Percentiles rank a stretch among this genome's conserved stretches.
phyloP scores from a whole-genome alignment of 2,113 vertebrate species.

The Hypocryptadius cinnamomeus region DNA sequence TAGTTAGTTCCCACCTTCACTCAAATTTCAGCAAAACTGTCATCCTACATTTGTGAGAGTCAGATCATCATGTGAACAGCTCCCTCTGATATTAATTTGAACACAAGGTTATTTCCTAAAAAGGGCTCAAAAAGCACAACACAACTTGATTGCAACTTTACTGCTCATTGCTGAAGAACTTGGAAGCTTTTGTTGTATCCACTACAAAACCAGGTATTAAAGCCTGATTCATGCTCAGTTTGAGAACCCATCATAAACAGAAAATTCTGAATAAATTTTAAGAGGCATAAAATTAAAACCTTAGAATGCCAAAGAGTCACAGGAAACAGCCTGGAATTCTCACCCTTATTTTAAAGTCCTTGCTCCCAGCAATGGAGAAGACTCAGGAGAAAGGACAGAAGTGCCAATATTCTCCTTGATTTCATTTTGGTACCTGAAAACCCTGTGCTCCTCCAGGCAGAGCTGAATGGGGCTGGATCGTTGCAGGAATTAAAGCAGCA shows the following conservation, averaged over 20 bases:
- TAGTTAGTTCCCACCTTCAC: background rate
- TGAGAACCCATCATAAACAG: background rate
- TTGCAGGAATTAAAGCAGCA: slow-evolving; percentile 78
- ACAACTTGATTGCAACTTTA: background rate
- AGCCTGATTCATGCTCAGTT: background rate
- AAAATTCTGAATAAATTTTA: background rate
- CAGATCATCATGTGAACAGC: background rate
- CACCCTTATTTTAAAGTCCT: background rate
- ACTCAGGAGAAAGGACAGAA: background rate
- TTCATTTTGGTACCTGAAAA: slow-evolving; percentile 80
- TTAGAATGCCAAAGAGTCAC: background rate
- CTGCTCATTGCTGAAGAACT: background rate
- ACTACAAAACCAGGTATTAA: background rate
- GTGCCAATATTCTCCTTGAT: background rate
- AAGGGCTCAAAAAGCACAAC: background rate
- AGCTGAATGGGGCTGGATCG: slow-evolving; percentile 70
- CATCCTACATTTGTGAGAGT: background rate
- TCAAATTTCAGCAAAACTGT: background rate
- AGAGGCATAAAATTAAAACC: background rate
- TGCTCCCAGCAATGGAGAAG: background rate
- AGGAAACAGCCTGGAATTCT: background rate
- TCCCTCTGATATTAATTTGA: background rate
- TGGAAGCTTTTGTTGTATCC: background rate
- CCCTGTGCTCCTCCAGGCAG: slow-evolving; percentile 71
- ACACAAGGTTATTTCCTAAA: background rate